A percentile compares a stretch with the other conserved stretches of the same genome.
Conservation (phyloP, 35 echinoderm and acorn worm species). For the Apostichopus parvimensis region DNA sequence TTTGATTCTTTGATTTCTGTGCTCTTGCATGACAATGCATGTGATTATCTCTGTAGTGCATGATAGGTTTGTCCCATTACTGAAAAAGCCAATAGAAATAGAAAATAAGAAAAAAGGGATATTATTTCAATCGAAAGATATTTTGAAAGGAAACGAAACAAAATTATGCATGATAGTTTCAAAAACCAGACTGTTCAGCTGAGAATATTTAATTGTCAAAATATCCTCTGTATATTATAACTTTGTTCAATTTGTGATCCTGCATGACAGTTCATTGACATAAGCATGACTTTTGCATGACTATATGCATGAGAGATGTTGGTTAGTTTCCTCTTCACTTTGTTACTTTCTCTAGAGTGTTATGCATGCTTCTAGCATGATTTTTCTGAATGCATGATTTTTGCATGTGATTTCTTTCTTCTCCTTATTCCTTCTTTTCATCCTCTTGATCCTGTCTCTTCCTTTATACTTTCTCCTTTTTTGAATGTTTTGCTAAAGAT, state of each 20-base stretch:
- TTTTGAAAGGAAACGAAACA: too few relatives aligned
- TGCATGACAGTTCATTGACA: too few relatives aligned
- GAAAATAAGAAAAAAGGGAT: neutral
- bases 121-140: too few relatives aligned
- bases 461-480: neutral
- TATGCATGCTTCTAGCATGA: too few relatives aligned
- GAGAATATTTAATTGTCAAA: too few relatives aligned
- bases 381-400: neutral
- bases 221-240: too few relatives aligned
- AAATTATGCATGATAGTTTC: constrained; percentile 18
- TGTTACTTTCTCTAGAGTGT: too few relatives aligned
- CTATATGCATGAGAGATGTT: neutral
- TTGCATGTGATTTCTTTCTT: constrained; percentile 21
- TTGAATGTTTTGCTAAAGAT: neutral
- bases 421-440: neutral
- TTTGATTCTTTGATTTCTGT: too few relatives aligned
- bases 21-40: neutral
- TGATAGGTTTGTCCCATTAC: neutral
- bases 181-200: neutral
- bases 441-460: neutral
- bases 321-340: neutral
- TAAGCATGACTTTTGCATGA: constrained; percentile 29
- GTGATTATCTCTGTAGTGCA: neutral
- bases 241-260: too few relatives aligned
- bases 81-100: neutral